Evolutionary conservation across 64 coral and sea anemone genomes (phyloP).

Genomic region (Dendronephthya gigantea): DNA sequence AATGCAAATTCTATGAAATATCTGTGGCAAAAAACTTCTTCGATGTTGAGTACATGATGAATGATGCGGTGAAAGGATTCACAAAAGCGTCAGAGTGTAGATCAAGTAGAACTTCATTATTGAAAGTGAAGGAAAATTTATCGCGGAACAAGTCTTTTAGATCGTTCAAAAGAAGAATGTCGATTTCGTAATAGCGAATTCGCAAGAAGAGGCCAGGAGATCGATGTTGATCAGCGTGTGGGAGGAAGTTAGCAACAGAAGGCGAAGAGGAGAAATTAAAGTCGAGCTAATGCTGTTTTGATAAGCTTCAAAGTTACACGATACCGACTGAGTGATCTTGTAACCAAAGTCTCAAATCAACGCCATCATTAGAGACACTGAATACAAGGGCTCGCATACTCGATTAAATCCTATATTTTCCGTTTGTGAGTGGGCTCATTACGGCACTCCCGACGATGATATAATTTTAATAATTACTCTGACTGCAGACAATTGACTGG

Average conservation of each 20-base stretch:
- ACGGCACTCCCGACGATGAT: too few species aligned
- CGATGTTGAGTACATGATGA: neutral
- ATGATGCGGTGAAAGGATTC: neutral
- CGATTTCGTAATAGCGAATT: neutral
- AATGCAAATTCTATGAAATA: slow-evolving; percentile 7
- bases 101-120: neutral
- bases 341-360: too few species aligned
- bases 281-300: too few species aligned
- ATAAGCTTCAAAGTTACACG: too few species aligned
- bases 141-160: neutral
- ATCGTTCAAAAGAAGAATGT: neutral
- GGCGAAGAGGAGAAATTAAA: too few species aligned
- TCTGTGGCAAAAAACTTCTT: neutral
- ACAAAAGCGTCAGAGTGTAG: neutral
- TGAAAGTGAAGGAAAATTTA: neutral
- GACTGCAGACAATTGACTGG: neutral
- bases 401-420: too few species aligned
- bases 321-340: too few species aligned
- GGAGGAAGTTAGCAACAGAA: too few species aligned
- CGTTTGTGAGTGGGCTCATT: too few species aligned
- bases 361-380: too few species aligned
- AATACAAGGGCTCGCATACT: too few species aligned
- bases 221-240: neutral
- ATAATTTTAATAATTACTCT: too few species aligned
- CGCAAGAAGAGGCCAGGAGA: neutral